Percentiles rank a stretch among this genome's conserved stretches.
Conservation (phyloP, 2,888 invertebrate genomes). For the Orchesellides sinensis region DNA sequence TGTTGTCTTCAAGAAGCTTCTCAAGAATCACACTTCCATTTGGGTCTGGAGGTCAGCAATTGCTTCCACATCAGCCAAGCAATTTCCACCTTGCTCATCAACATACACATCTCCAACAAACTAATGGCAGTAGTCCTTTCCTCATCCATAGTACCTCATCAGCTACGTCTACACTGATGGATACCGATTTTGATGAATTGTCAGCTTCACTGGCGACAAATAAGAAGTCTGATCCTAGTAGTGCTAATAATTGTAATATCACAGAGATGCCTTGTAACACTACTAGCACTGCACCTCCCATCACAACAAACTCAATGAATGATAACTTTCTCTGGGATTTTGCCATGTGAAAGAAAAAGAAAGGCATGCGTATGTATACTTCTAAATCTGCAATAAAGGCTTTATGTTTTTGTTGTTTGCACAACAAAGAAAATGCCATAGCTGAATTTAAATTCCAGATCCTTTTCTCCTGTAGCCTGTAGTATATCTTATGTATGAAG, state of each 20-base stretch:
- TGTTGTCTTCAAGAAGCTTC: slow-evolving; percentile 71
- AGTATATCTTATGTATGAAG: too few species aligned
- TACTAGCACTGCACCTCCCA: slow-evolving; percentile 33
- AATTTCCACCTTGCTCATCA: slow-evolving; percentile 44
- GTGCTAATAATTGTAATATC: too few species aligned
- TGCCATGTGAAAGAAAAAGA: slow-evolving; percentile 68
- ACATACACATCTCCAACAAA: slow-evolving; percentile 29
- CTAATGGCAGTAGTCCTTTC: slow-evolving; percentile 2
- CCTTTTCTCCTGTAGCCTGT: too few species aligned
- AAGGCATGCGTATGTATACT: too few species aligned
- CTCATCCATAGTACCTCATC: slow-evolving; percentile 33
- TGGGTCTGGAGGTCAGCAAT: not conserved
- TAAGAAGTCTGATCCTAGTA: slow-evolving; percentile 59
- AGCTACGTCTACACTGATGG: slow-evolving; percentile 41
- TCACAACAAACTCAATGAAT: slow-evolving; percentile 53
- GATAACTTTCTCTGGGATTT: slow-evolving; percentile 72
- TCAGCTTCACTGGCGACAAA: slow-evolving; percentile 14
- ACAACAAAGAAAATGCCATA: too few species aligned
- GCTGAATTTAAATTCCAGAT: too few species aligned
- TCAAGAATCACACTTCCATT: slow-evolving; percentile 50
- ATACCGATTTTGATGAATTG: slow-evolving; percentile 58
- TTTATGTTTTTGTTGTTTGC: too few species aligned
- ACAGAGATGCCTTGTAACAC: slow-evolving; percentile 64
- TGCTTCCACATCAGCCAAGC: slow-evolving; percentile 13
- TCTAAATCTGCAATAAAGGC: not conserved